These are phyloP conservation scores for Falco punctatus DNA, from an alignment of 2,113 vertebrate species.

Conservation along the genomic window DNA sequence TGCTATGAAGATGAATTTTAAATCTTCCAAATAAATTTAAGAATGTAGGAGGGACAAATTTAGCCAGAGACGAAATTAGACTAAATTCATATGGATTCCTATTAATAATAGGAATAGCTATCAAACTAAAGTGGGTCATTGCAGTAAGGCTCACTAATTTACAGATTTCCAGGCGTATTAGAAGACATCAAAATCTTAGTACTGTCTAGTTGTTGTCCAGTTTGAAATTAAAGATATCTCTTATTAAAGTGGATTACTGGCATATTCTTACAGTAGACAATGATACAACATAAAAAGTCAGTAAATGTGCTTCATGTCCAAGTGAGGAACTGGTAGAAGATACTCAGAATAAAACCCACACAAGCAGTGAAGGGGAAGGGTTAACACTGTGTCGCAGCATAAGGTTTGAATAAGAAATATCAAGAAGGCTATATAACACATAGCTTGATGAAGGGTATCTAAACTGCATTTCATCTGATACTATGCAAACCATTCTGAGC, in stretches of 20 bases:
- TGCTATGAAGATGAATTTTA: not conserved
- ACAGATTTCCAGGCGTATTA: not conserved
- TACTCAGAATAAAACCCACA: not conserved
- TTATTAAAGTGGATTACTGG: not conserved
- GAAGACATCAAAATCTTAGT: not conserved
- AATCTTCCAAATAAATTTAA: conserved; percentile 15
- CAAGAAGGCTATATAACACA: not conserved
- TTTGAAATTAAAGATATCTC: not conserved
- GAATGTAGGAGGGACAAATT: not conserved
- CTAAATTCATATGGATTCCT: not conserved
- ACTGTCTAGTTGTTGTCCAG: not conserved
- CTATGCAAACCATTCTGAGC: not conserved
- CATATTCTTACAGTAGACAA: not conserved
- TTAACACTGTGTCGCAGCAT: not conserved
- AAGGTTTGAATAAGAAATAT: not conserved
- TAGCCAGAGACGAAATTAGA: not conserved
- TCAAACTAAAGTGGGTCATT: not conserved
- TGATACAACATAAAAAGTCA: not conserved
- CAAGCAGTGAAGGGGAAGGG: not conserved
- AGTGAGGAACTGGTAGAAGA: not conserved
- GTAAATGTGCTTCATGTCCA: not conserved
- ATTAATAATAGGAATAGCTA: conserved; percentile 10
- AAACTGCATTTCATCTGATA: not conserved
- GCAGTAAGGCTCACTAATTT: not conserved
- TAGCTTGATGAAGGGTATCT: not conserved